Conservation (phyloP, 2,797 vertebrate species). For the Oceanodroma leucorhoa region DNA sequence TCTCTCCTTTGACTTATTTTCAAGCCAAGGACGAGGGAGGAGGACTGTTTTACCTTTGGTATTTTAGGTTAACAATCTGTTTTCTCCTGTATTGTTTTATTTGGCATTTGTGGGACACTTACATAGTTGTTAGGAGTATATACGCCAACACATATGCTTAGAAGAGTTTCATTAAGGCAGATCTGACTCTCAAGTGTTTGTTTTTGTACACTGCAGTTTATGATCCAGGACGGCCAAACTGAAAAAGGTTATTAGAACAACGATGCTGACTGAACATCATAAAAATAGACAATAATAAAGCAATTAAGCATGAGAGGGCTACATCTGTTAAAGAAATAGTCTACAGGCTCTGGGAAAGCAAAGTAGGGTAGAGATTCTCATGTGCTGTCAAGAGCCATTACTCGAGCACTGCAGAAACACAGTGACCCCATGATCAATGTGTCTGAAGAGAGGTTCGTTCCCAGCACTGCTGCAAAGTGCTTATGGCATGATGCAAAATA, state of each 20-base stretch:
- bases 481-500: accelerated
- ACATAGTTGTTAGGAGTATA: background rate
- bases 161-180: background rate
- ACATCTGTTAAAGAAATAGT: background rate
- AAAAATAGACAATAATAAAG: background rate
- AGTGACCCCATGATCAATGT: accelerated
- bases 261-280: background rate
- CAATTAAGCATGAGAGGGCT: background rate
- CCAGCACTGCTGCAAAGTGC: background rate
- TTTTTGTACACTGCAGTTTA: background rate
- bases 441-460: background rate
- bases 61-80: background rate
- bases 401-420: background rate
- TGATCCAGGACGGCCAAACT: background rate
- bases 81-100: background rate
- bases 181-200: background rate
- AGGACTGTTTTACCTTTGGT: background rate
- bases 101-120: background rate
- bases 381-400: background rate
- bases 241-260: background rate
- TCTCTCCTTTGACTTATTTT: background rate
- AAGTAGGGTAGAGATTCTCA: background rate
- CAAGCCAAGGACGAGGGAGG: background rate
- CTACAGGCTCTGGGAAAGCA: background rate
- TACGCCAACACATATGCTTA: background rate